phyloP scores from a whole-genome alignment of 1,140 invertebrate genomes.

The Drosophila micromelanica region DNA sequence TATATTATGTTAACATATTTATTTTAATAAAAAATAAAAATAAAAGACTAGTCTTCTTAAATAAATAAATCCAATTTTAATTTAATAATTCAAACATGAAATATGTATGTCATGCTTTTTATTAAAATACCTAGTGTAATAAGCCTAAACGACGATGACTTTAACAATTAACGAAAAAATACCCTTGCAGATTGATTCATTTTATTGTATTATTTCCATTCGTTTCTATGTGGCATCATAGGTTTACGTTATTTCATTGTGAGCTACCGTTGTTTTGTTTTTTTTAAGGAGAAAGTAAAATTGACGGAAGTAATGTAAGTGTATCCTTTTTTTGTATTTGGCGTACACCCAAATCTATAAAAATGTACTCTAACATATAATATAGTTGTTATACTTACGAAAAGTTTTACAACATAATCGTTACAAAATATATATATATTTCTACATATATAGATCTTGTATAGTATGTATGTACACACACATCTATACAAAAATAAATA shows the following conservation, averaged over 20 bases:
- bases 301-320: slow-evolving; percentile 62
- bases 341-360: not conserved
- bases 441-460: not conserved
- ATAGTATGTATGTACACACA: not conserved
- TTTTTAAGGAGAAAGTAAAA: slow-evolving; percentile 56
- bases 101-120: slow-evolving; percentile 4
- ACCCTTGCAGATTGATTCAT: slow-evolving; percentile 11
- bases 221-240: slow-evolving; percentile 43
- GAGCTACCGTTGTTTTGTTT: slow-evolving; percentile 53
- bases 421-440: not conserved
- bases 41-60: no score
- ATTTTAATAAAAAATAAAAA: no score
- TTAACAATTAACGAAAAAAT: slow-evolving; percentile 6
- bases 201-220: slow-evolving; percentile 45
- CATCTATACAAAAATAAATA: slow-evolving; percentile 10
- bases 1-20: no score
- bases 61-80: no score
- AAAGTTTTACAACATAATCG: not conserved
- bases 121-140: slow-evolving; percentile 6
- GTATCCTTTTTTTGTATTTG: slow-evolving; percentile 15
- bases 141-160: not conserved
- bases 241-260: slow-evolving; percentile 43
- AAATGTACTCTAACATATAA: not conserved
- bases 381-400: not conserved
- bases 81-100: not conserved